Evolutionary conservation across 1,140 invertebrate species (phyloP), one percentile per base, ranked within the genome.

Genomic region (Pseudobourletiella spinata): DNA sequence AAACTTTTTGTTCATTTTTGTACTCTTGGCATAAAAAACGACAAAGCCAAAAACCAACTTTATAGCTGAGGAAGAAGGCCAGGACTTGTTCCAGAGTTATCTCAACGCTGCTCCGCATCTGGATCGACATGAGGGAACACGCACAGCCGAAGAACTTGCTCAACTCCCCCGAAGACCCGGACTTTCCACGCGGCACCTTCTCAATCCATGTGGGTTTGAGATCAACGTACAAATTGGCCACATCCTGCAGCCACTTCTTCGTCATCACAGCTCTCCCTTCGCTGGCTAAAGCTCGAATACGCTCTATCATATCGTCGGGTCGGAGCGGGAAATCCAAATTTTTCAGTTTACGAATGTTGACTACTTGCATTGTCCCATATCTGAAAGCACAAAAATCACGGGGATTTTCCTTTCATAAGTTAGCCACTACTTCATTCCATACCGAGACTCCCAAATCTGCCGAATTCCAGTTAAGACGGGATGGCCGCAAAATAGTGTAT

Each of bases 91-190:
- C 65, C 25, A 95, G 75, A 55, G 90, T 92, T 63, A 84, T 81
- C 63, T 86, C 82, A 4, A 93, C 82, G 44, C 91, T 79, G 22
- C 81, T 77, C 43, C 91, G 76, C 22, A 95, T 73, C 72, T 94
- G 88, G 25, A 78, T 77, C 0, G 89, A 89, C 80, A 95, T 85
- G n/a, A 92, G 72, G 1, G 83, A 77, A 66, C 87, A 84, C n/a
- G 89, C 81, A 66, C 82, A 81, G 6, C 78, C 76, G 71, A 91
- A 91, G 62, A 87, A 85, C 46, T 81, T 79, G 63, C 81, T 75
- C 0, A 87, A 78, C 32, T 81, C 72, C 2, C 76, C 70, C 1
- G 81, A 78, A 16, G 81, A 83, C 28, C 80, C 79, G 1, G 70
- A 67, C n/a, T 76, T 73, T 48, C 78, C 80, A 61, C 76, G 77